A percentile compares a stretch with the other conserved stretches of the same genome.
Evolutionary conservation across 2,888 invertebrate genomes (phyloP).

Genomic region (Ceraclea dissimilis): DNA sequence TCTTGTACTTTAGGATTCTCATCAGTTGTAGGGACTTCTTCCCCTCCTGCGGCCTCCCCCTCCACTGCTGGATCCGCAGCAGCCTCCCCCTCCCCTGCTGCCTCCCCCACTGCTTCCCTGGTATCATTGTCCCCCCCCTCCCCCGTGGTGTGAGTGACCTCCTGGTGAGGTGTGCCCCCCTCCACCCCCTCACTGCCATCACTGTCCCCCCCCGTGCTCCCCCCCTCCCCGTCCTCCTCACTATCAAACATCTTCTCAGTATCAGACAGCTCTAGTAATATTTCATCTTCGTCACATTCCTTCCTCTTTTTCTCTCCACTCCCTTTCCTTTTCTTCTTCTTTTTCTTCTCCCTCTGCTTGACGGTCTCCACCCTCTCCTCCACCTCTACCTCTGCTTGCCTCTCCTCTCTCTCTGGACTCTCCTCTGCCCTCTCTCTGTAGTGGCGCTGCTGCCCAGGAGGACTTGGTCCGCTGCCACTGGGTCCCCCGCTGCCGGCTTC

Average conservation of each 20-base stretch:
- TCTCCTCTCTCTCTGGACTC: not conserved
- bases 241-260: constrained; percentile 45
- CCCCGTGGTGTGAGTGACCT: not conserved
- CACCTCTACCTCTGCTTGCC: not conserved
- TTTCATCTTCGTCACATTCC: constrained; percentile 40
- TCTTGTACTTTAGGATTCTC: not conserved
- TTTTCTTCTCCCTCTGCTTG: constrained; percentile 35
- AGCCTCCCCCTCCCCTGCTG: not conserved
- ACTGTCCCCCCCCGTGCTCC: not conserved
- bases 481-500: not conserved
- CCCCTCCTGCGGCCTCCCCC: not conserved
- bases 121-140: not conserved
- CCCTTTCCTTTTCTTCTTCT: constrained; percentile 34
- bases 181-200: not conserved
- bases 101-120: not conserved
- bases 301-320: constrained; percentile 27
- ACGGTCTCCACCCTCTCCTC: constrained; percentile 24
- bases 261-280: constrained; percentile 43
- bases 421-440: not conserved
- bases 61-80: not conserved
- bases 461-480: not conserved
- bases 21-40: not conserved
- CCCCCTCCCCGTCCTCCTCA: not conserved
- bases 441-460: not conserved
- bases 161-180: not conserved